phyloP scores from a whole-genome alignment of 1,140 invertebrate species.

The Leptopilina boulardi region DNA sequence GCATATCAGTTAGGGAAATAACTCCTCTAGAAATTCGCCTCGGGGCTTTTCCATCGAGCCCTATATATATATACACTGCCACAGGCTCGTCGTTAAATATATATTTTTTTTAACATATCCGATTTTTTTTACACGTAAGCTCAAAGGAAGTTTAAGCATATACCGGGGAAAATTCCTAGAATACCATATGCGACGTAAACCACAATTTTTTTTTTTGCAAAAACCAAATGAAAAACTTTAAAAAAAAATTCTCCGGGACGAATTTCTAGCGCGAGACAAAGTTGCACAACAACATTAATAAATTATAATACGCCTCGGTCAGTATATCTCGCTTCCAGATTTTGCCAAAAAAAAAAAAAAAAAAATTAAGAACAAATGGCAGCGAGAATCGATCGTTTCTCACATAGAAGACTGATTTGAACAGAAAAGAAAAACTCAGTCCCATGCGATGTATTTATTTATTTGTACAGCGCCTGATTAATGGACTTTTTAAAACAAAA shows the following conservation, averaged over 20 bases:
- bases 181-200: constrained; percentile 1
- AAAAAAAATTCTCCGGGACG: constrained; percentile 38
- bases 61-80: constrained; percentile 6
- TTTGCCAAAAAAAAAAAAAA: constrained; percentile 49
- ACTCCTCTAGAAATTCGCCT: constrained; percentile 54
- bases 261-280: constrained; percentile 60
- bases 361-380: too few species aligned
- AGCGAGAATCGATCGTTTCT: constrained; percentile 59
- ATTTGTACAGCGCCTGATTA: constrained; percentile 47
- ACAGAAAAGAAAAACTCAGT: constrained; percentile 53
- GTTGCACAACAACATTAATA: constrained; percentile 47
- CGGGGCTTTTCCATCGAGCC: constrained; percentile 39
- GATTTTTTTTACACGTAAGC: constrained; percentile 19
- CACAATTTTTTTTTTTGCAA: not conserved
- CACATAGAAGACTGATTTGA: constrained; percentile 68
- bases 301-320: constrained; percentile 54
- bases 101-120: constrained; percentile 6
- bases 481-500: constrained; percentile 45
- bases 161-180: not conserved
- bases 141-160: constrained; percentile 20
- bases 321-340: constrained; percentile 58
- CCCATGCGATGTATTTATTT: constrained; percentile 57
- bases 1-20: constrained; percentile 67
- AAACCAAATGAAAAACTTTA: not conserved
- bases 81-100: constrained; percentile 10